phyloP scores from a whole-genome alignment of 2,113 vertebrate genomes.

The Psettodes erumei region DNA sequence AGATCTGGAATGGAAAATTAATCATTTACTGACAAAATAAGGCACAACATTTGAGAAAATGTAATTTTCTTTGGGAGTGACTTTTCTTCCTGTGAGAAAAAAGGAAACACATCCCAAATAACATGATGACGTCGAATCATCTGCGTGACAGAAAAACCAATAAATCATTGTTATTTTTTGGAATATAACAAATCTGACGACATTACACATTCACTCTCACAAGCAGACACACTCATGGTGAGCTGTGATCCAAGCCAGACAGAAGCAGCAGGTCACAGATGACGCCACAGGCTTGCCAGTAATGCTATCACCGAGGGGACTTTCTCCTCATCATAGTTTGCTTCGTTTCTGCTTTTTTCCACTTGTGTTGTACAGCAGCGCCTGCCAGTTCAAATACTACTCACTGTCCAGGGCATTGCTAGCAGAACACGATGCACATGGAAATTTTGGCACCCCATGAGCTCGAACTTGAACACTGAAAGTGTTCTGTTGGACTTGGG shows the following conservation, averaged over 20 bases:
- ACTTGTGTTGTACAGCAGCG: background rate
- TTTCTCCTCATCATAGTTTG: background rate
- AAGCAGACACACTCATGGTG: background rate
- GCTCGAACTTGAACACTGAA: background rate
- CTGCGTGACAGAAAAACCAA: background rate
- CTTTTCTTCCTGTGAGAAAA: slow-evolving; percentile 42
- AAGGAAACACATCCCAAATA: background rate
- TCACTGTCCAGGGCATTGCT: background rate
- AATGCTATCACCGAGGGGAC: background rate
- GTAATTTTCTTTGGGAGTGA: slow-evolving; percentile 8
- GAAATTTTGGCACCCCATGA: background rate
- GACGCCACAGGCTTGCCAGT: slow-evolving; percentile 19
- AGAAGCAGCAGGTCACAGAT: slow-evolving; percentile 46
- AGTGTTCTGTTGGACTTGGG: background rate
- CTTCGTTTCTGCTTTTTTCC: slow-evolving; percentile 3
- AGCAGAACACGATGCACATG: background rate
- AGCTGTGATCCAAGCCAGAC: slow-evolving; percentile 26
- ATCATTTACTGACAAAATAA: slow-evolving; percentile 11
- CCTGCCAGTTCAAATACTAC: slow-evolving; percentile 46
- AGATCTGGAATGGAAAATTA: slow-evolving; percentile 29
- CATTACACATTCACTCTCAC: background rate
- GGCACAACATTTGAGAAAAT: slow-evolving; percentile 1
- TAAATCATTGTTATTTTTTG: background rate
- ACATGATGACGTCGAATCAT: slow-evolving; percentile 35
- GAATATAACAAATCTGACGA: background rate